These are phyloP conservation scores for Collichthys lucidus DNA, from an alignment of 2,113 vertebrate genomes.

Conservation along the genomic window DNA sequence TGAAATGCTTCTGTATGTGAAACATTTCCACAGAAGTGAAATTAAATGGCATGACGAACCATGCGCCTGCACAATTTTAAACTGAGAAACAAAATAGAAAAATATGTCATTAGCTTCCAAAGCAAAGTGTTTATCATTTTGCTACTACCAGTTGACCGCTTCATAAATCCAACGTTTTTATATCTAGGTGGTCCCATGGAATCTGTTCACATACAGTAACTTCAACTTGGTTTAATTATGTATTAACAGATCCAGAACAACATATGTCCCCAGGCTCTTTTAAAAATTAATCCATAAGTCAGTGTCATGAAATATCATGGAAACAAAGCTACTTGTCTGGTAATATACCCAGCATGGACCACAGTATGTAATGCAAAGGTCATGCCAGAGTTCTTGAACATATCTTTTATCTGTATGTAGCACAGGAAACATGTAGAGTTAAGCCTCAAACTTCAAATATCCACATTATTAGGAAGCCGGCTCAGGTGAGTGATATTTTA, in stretches of 20 bases:
- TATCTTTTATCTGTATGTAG: background rate
- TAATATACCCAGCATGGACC: background rate
- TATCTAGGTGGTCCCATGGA: background rate
- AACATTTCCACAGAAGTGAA: conserved; percentile 1
- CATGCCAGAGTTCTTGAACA: background rate
- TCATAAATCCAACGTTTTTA: conserved; percentile 41
- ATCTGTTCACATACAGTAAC: background rate
- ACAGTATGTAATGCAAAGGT: background rate
- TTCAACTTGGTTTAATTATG: conserved; percentile 23
- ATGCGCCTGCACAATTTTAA: conserved; percentile 22
- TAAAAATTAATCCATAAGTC: background rate
- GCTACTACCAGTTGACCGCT: conserved; percentile 10
- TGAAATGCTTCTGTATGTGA: background rate
- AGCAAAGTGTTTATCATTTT: conserved; percentile 29
- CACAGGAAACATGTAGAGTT: background rate
- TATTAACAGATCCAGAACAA: background rate
- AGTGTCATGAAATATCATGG: background rate
- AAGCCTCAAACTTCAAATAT: background rate
- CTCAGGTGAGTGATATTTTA: background rate
- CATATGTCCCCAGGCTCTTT: background rate
- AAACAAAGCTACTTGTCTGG: background rate
- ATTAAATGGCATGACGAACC: conserved; percentile 18
- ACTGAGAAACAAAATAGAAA: conserved; percentile 36
- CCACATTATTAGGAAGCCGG: background rate
- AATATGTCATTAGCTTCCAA: conserved; percentile 28